Conservation (phyloP, 2,888 invertebrate genomes). For the Galerucella pusilla region DNA sequence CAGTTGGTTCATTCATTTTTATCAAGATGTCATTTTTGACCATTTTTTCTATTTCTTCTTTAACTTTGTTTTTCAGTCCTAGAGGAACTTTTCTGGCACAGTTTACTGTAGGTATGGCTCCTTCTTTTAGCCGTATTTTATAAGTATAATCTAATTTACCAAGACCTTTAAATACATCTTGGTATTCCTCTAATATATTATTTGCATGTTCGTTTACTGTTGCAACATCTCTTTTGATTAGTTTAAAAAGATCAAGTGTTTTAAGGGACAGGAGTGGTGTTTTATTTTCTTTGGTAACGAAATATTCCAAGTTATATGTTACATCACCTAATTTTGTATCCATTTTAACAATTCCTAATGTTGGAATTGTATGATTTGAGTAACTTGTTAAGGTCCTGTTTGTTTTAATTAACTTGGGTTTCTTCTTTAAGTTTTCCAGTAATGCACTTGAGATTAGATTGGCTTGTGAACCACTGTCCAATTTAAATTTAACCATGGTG, state of each 20-base stretch:
- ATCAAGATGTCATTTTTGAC: neutral
- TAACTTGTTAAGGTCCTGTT: neutral
- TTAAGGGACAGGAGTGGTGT: neutral
- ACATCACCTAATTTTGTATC: neutral
- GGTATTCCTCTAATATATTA: neutral
- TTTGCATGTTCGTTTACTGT: neutral
- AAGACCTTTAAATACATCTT: neutral
- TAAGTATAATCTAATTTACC: neutral
- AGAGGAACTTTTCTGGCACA: neutral
- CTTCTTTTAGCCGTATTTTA: neutral
- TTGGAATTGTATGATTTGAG: neutral
- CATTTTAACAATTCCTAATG: neutral
- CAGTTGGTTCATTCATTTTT: neutral
- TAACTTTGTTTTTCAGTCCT: neutral
- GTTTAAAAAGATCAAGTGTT: neutral
- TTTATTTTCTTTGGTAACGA: neutral
- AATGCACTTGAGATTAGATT: neutral
- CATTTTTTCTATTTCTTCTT: neutral
- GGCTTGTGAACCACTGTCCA: constrained; percentile 6
- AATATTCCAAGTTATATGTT: neutral
- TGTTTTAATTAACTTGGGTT: neutral
- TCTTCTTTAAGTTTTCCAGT: neutral
- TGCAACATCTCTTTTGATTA: constrained; percentile 1
- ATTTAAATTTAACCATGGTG: neutral
- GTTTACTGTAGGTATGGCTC: neutral